phyloP scores from a whole-genome alignment of 2,113 vertebrate species.

The Telmatochromis sp. region DNA sequence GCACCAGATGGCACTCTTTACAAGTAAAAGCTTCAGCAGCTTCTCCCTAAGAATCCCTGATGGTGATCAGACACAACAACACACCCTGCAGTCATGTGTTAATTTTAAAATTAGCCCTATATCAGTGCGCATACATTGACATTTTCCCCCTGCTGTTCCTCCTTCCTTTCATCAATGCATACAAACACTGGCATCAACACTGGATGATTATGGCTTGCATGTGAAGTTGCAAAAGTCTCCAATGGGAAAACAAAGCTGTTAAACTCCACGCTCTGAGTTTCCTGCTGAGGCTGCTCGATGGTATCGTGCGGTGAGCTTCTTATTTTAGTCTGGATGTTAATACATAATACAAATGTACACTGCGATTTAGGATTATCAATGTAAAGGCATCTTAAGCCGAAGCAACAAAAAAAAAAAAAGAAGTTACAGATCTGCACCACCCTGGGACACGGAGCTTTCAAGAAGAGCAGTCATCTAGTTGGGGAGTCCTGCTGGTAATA shows the following conservation, averaged over 20 bases:
- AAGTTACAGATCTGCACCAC: background rate
- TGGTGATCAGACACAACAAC: background rate
- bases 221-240: background rate
- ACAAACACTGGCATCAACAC: background rate
- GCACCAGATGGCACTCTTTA: conserved; percentile 7
- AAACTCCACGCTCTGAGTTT: background rate
- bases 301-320: background rate
- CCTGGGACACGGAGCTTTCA: background rate
- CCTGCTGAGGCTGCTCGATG: background rate
- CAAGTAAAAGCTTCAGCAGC: background rate
- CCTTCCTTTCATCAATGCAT: background rate
- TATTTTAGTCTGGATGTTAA: background rate
- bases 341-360: background rate
- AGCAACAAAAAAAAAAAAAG: background rate
- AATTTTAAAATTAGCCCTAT: background rate
- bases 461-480: background rate
- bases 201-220: background rate
- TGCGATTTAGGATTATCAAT: background rate
- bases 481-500: background rate
- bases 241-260: background rate
- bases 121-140: background rate
- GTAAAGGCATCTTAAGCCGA: background rate
- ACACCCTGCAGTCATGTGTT: background rate
- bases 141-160: background rate
- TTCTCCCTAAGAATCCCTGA: background rate